Base-by-base conservation (phyloP, 1,140 invertebrate genomes). In the Drosophila ercepeae region DNA sequence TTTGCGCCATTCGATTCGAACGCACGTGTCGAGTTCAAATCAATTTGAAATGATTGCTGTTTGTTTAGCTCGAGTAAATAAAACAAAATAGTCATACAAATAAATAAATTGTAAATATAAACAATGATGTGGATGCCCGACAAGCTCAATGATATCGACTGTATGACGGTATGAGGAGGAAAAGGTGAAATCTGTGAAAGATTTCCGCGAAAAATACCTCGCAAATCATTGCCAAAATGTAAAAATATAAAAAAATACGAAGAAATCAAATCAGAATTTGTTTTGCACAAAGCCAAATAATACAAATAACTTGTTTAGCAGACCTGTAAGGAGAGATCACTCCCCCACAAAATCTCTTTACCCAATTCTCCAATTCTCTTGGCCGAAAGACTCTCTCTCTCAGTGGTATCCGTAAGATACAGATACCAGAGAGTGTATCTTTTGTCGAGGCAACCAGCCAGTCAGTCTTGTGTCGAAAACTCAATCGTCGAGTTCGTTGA, bases 401-500 rank as follows among this genome's bases (percentile, higher is more conserved):
- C 41, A 39, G 9, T 23, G 14, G 36, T 14, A 39, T 39, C n/a
- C n/a, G 16, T 21, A 14, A n/a, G 19, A n/a, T n/a, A n/a, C n/a
- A n/a, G n/a, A n/a, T n/a, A n/a, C n/a, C n/a, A n/a, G n/a, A n/a
- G n/a, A n/a, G 36, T 44, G 16, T 29, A 42, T 59, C 39, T 44
- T 23, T 25, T 42, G 29, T 42, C 27, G 52, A 46, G 52, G 45
- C 68, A 57, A 42, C 45, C 34, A 50, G 50, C 9, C 70, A 45
- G 34, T 44, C 82, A 86, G 82, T 86, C 81, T 86, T 86, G 82
- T 86, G 82, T 86, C 82, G 82, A 88, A 63, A 68, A 60, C 77
- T 69, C 59, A 67, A 60, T 54, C 51, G 59, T 73, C 45, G 42
- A 77, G 81, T 84, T 69, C 76, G 48, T 41, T 11, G 55, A 72